Evolutionary conservation across 1,140 invertebrate genomes (phyloP).

Genomic region (Drosophila subpulchrella): DNA sequence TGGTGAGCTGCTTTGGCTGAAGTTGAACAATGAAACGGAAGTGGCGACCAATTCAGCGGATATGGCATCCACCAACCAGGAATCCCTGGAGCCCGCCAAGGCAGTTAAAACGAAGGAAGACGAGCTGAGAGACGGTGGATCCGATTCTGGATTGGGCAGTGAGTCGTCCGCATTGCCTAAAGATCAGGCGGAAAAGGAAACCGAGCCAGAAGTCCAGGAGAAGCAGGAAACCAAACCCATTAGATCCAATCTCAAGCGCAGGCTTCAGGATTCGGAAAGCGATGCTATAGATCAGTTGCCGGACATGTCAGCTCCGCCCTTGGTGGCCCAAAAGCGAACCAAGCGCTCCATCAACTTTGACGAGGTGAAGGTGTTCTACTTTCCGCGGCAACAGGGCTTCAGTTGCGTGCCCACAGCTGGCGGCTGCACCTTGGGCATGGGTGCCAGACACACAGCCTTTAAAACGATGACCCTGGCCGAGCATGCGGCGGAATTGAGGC

Average conservation of each 20-base stretch:
- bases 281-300: constrained; percentile 86
- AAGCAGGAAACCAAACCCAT: constrained; percentile 38
- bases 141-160: constrained; percentile 91
- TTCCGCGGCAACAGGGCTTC: constrained; percentile 97
- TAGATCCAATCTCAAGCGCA: constrained; percentile 77
- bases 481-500: constrained; percentile 94
- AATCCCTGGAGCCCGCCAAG: constrained; percentile 5
- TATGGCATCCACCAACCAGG: neutral
- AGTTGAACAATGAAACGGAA: constrained; percentile 36
- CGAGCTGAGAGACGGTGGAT: constrained; percentile 90
- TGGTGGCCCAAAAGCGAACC: constrained; percentile 87
- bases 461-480: constrained; percentile 88
- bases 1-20: constrained; percentile 64
- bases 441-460: constrained; percentile 91
- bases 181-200: constrained; percentile 23
- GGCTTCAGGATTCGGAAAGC: constrained; percentile 85
- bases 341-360: constrained; percentile 94
- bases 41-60: neutral
- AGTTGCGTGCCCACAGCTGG: constrained; percentile 98
- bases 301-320: constrained; percentile 63
- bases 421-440: constrained; percentile 98
- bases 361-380: constrained; percentile 97
- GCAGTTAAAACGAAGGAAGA: constrained; percentile 84
- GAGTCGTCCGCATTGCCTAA: constrained; percentile 84
- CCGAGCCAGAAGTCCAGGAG: constrained; percentile 2